These are phyloP conservation scores for Epiperipatus broadwayi DNA, from an alignment of 2,888 invertebrate genomes.

Conservation along the genomic window DNA sequence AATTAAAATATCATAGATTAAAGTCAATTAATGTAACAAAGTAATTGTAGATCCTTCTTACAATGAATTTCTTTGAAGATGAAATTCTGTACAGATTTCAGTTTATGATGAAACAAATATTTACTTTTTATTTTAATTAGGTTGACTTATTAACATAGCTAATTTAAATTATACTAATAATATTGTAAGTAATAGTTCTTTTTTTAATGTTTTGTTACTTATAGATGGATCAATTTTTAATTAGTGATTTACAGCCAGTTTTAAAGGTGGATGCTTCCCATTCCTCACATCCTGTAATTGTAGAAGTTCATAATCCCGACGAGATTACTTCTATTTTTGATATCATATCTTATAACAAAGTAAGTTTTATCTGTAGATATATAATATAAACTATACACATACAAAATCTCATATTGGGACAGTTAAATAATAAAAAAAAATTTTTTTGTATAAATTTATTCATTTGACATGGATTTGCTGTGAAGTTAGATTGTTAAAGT, in stretches of 20 bases:
- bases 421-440: not conserved
- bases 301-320: conserved; percentile 59
- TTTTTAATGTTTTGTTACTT: conserved; percentile 12
- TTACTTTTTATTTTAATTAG: too few species aligned
- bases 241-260: conserved; percentile 49
- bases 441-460: too few species aligned
- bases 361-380: conserved; percentile 30
- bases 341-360: conserved; percentile 72
- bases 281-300: conserved; percentile 74
- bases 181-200: conserved; percentile 1
- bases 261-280: conserved; percentile 52
- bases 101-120: too few species aligned
- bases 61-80: too few species aligned
- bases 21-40: too few species aligned
- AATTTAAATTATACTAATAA: too few species aligned
- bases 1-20: too few species aligned
- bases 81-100: too few species aligned
- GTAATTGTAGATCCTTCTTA: too few species aligned
- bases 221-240: conserved; percentile 55
- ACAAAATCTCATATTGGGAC: not conserved
- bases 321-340: conserved; percentile 83
- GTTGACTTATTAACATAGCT: too few species aligned
- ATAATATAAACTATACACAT: not conserved
- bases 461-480: too few species aligned
- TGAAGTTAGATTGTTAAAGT: too few species aligned